A percentile compares a stretch with the other conserved stretches of the same genome.
Evolutionary conservation across 2,113 vertebrate genomes (phyloP).

Genomic region (Paramormyrops kingsleyae): DNA sequence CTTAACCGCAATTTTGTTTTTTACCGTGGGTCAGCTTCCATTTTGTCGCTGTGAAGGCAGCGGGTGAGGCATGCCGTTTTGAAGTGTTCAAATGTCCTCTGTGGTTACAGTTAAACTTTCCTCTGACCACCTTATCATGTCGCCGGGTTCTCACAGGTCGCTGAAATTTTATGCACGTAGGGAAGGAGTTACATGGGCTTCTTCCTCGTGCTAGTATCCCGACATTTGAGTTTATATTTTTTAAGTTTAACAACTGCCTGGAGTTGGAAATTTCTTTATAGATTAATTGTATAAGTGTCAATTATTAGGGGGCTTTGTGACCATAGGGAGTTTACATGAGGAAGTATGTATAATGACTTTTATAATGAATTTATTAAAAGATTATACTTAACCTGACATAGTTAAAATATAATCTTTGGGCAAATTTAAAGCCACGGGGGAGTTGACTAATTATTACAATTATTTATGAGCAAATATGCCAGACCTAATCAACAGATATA

Average conservation of each 20-base stretch:
- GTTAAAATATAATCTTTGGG: not conserved
- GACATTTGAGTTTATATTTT: not conserved
- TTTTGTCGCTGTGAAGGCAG: conserved; percentile 38
- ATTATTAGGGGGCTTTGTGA: not conserved
- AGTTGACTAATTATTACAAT: not conserved
- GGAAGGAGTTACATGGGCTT: not conserved
- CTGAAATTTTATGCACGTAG: not conserved
- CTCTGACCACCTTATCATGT: conserved; percentile 24
- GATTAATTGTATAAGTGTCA: not conserved
- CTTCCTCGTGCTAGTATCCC: not conserved
- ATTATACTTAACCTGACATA: not conserved
- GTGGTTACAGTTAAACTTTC: conserved; percentile 38
- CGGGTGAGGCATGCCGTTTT: conserved; percentile 21
- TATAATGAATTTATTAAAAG: not conserved
- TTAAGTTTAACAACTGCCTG: not conserved
- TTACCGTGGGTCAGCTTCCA: conserved; percentile 51
- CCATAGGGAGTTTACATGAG: not conserved
- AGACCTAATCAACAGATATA: conserved; percentile 9
- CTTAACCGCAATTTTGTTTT: conserved; percentile 61
- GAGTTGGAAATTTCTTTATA: not conserved
- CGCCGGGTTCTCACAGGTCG: not conserved
- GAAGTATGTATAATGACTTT: not conserved
- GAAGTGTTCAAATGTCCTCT: conserved; percentile 30
- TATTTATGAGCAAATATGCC: not conserved
- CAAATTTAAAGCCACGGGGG: not conserved